Evolutionary conservation across 2,797 vertebrate species (phyloP), one percentile per base, ranked within the genome.

Genomic region (Rhinichthys osculus): DNA sequence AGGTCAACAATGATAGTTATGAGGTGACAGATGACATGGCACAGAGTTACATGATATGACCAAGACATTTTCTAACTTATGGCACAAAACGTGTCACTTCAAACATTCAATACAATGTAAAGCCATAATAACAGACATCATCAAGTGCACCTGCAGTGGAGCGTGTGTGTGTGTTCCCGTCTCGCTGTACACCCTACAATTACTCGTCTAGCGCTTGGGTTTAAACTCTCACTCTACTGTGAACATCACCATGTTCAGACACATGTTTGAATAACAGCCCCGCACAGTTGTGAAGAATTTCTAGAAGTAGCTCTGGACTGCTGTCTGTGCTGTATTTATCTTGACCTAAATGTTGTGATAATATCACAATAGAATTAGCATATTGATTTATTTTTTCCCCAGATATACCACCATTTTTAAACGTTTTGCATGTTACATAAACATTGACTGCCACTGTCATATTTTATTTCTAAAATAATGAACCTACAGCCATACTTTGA

Each of bases 1-100:
- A 83, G 78, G 42, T n/a, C 30, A 47, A 78, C 33, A 50, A 35
- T 59, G 86, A 84, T 90, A 85, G 86, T 90, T 86, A 88, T 87
- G 90, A 91, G 87, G 92, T 91, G 92, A 91, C 89, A 91, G 89
- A 89, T 92, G 93, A 94, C 88, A 92, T 81, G 89, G 90, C 87
- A 87, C 92, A 95, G 89, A 86, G 89, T 44, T 33, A 23, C 16
- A 33, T 64, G 8, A 52, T 27, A 52, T 7, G 27, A 57, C 2
- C 66, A 71, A n/a, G 64, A 30, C 62, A 14, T 33, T 66, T 52
- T 14, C n/a, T 7, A 44, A 47, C 23, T 8, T 66, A 66, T 33
- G 1, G 64, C 64, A 66, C 30, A 47, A 76, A 54, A 76, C 1
- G 8, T 17, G n/a, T 81, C 17, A 23, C 62, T 44, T 67, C 16